These are phyloP conservation scores for Epizoanthus scotinus DNA, from an alignment of 92 coral and sea anemone species.

Conservation along the genomic window DNA sequence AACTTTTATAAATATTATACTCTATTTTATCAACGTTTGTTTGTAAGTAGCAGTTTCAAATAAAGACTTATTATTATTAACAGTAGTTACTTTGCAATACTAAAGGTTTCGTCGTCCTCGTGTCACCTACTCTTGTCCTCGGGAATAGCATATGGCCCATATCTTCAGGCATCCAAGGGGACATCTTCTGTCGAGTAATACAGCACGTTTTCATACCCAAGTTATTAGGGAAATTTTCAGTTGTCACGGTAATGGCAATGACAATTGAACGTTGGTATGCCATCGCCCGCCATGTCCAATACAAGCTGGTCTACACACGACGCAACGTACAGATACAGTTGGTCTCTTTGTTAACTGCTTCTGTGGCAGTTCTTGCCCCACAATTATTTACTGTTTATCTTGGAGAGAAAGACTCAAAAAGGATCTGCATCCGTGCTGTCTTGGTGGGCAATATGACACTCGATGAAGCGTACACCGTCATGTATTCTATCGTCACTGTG, in stretches of 20 bases:
- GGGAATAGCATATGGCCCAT: conserved; percentile 4
- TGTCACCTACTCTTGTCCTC: background rate
- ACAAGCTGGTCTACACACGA: background rate
- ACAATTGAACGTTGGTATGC: conserved; percentile 13
- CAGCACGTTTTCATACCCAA: background rate
- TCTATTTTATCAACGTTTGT: no score
- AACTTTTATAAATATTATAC: no score
- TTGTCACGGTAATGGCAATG: background rate
- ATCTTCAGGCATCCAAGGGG: conserved; percentile 2
- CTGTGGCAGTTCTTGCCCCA: background rate
- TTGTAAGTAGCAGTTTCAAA: no score
- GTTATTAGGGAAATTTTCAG: background rate
- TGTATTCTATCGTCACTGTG: background rate
- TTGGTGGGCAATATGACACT: background rate
- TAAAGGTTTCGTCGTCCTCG: background rate
- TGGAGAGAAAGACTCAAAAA: background rate
- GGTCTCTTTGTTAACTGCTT: background rate
- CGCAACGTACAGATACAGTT: background rate
- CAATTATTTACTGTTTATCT: background rate
- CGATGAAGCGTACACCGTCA: background rate
- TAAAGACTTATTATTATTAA: no score
- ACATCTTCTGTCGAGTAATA: background rate
- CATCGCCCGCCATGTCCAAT: background rate
- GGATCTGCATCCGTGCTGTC: background rate
- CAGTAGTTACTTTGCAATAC: background rate